Base-by-base conservation (phyloP, 2,113 vertebrate species). In the Micronycteris hirsuta region DNA sequence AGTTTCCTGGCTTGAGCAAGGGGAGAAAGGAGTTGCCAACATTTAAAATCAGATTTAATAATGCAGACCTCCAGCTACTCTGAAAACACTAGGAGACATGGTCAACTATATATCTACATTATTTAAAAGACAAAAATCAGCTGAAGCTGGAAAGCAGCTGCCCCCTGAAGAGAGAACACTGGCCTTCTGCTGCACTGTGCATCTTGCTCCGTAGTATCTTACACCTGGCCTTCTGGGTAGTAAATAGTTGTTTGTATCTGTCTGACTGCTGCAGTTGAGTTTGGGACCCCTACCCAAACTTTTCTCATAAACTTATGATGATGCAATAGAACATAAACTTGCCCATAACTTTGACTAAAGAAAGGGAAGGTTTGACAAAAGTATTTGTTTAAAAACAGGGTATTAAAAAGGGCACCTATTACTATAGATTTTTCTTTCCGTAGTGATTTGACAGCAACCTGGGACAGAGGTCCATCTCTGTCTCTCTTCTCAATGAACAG, bases 1-100 rank as follows among this genome's bases (percentile, higher is more conserved):
- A 89, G 85, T 6, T 83, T 94, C 96, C 74, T 96, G 76, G 93
- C 43, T 73, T 93, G 61, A 91, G 52, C 45, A 86, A 74, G 36
- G 73, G 28, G 70, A 92, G 83, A 92, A 94, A 93, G 58, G 47
- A 65, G 38, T 77, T 95, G 81, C 52, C 93, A 95, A 90, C 56
- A 87, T 77, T 86, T 80, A 91, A 87, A 91, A 94, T 77, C 31
- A 92, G 81, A 91, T 71, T 93, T 95, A 95, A 87, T 87, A 96
- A 96, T 81, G 20, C 70, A 95, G 70, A 96, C 43, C 94, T 95
- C 24, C 5, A 80, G 26, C n/a, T 96, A 93, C 58, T 77, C 47
- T 82, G 26, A 86, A 89, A 95, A 85, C 74, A 74, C 65, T 81
- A 84, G 61, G 93, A 74, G 43, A 92, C 63, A 17, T 52, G 26